Conservation (phyloP, 1,140 invertebrate species). For the Chrysomallon squamiferum region DNA sequence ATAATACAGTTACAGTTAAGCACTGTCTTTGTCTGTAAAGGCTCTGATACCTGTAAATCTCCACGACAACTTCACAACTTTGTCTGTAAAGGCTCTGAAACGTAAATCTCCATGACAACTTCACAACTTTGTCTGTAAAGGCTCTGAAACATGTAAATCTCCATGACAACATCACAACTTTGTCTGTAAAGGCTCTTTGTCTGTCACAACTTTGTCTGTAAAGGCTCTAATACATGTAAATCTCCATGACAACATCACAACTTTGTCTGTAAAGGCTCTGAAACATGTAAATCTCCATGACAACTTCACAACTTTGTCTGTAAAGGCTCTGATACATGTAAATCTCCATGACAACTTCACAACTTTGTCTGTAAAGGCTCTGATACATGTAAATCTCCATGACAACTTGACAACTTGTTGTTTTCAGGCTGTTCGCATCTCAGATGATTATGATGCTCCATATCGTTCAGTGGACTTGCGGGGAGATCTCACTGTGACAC, state of each 20-base stretch:
- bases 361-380: not conserved
- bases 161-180: not conserved
- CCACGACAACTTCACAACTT: too few species aligned
- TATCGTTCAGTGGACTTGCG: constrained; percentile 50
- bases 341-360: not conserved
- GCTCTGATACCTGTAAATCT: too few species aligned
- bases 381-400: not conserved
- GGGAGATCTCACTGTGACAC: constrained; percentile 37
- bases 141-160: not conserved
- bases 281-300: too few species aligned
- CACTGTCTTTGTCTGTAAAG: too few species aligned
- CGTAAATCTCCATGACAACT: not conserved
- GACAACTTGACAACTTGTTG: not conserved
- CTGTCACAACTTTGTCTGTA: constrained; percentile 5
- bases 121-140: not conserved
- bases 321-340: not conserved
- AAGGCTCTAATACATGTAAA: not conserved
- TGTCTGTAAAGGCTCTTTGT: constrained; percentile 34
- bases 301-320: too few species aligned
- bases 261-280: too few species aligned
- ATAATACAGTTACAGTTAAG: too few species aligned
- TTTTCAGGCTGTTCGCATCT: constrained; percentile 36
- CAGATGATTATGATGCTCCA: constrained; percentile 34
- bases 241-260: not conserved
- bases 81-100: not conserved